These are phyloP conservation scores for Apostichopus californicus DNA, from an alignment of 35 echinoderm and acorn worm species.

Conservation along the genomic window DNA sequence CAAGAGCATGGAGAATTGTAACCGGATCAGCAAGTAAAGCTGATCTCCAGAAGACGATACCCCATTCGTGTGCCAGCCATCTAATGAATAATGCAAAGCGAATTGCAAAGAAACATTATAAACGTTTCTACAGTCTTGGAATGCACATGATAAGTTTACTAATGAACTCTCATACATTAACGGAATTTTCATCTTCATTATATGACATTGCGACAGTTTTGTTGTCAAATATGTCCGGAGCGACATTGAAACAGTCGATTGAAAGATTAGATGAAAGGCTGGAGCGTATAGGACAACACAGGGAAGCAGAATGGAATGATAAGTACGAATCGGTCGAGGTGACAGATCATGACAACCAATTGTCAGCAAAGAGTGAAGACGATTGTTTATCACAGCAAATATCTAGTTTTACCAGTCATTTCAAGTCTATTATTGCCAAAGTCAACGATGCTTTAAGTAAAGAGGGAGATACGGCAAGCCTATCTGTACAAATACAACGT, in stretches of 20 bases:
- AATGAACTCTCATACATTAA: constrained; percentile 13
- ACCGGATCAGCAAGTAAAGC: neutral
- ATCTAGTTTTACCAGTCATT: neutral
- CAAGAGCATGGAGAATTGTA: constrained; percentile 37
- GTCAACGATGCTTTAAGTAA: neutral
- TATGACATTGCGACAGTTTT: constrained; percentile 4
- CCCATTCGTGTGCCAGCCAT: constrained; percentile 38
- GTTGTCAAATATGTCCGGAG: neutral
- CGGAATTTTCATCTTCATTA: neutral
- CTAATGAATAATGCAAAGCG: constrained; percentile 46
- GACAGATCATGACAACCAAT: neutral
- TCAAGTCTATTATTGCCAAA: neutral
- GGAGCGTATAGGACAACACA: neutral
- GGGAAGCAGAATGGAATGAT: neutral
- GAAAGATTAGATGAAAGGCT: neutral
- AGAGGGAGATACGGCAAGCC: neutral
- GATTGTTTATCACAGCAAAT: neutral
- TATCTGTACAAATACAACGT: neutral
- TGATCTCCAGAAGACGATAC: neutral
- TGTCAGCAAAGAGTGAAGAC: constrained; percentile 4
- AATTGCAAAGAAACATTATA: constrained; percentile 3
- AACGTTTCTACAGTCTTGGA: constrained; percentile 21
- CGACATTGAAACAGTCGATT: neutral
- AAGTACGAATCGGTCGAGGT: neutral
- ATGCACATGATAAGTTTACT: constrained; percentile 45